Evolutionary conservation across 2,888 invertebrate species (phyloP).

Genomic region (Aspidapion aeneum): DNA sequence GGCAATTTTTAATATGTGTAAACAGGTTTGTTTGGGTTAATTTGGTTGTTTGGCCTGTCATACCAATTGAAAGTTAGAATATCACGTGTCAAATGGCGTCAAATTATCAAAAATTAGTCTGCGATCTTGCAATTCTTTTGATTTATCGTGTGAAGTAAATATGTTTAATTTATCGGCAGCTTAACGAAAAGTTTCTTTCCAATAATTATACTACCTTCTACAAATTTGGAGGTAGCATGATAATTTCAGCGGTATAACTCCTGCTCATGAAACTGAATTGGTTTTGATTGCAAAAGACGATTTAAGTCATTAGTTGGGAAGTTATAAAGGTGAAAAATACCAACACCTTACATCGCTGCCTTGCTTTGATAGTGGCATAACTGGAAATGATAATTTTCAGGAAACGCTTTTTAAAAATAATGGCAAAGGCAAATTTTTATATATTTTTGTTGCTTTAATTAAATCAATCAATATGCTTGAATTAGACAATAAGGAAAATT

Average conservation of each 20-base stretch:
- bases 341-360: too few relatives aligned
- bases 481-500: too few relatives aligned
- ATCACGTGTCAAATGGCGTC: slow-evolving; percentile 34
- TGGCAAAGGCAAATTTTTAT: too few relatives aligned
- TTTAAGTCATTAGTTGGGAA: slow-evolving; percentile 26
- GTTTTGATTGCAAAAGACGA: slow-evolving; percentile 25
- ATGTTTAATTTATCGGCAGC: slow-evolving; percentile 55
- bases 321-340: background rate
- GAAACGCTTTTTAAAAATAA: too few relatives aligned
- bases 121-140: slow-evolving; percentile 34
- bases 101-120: slow-evolving; percentile 32
- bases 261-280: slow-evolving; percentile 30
- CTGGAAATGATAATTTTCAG: too few relatives aligned
- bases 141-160: slow-evolving; percentile 39
- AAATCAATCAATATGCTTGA: too few relatives aligned
- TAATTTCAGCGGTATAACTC: slow-evolving; percentile 49
- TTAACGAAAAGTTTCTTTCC: slow-evolving; percentile 53
- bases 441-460: too few relatives aligned
- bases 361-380: too few relatives aligned
- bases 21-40: slow-evolving; percentile 43
- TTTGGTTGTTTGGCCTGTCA: slow-evolving; percentile 42
- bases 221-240: slow-evolving; percentile 48
- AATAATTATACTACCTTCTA: slow-evolving; percentile 53
- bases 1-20: slow-evolving; percentile 38
- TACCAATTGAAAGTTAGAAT: slow-evolving; percentile 42